Evolutionary conservation across 2,113 vertebrate genomes (phyloP).

Genomic region (Pangasianodon gigas): DNA sequence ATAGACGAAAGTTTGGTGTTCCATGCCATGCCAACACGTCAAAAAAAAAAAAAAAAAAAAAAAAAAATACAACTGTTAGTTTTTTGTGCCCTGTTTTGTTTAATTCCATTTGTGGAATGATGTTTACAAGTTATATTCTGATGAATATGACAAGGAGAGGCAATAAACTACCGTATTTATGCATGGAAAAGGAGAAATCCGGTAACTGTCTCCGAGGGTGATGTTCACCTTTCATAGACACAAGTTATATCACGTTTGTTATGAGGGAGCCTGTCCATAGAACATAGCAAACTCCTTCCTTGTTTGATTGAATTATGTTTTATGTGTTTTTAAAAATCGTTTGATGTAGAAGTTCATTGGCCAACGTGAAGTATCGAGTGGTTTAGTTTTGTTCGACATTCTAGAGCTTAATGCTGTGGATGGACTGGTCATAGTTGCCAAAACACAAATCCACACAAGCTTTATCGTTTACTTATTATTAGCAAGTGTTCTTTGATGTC

Average conservation of each 20-base stretch:
- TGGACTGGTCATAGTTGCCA: conserved; percentile 76
- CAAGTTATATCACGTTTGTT: conserved; percentile 18
- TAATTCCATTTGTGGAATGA: conserved; percentile 63
- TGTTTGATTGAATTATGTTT: conserved; percentile 34
- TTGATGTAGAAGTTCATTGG: conserved; percentile 30
- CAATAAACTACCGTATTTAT: conserved; percentile 76
- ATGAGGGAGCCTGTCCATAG: conserved; percentile 27
- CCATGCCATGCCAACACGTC: background rate
- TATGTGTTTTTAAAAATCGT: conserved; percentile 32
- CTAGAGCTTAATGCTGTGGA: conserved; percentile 68
- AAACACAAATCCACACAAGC: conserved; percentile 82
- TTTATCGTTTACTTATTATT: conserved; percentile 87
- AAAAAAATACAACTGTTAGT: background rate
- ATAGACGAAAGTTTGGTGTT: conserved; percentile 19
- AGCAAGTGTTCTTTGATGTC: conserved; percentile 81
- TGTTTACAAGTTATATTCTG: conserved; percentile 69
- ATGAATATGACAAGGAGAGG: conserved; percentile 73
- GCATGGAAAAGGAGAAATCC: conserved; percentile 73
- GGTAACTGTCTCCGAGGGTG: conserved; percentile 36
- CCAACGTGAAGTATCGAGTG: conserved; percentile 32
- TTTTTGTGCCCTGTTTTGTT: conserved; percentile 61
- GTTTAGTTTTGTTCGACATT: conserved; percentile 62
- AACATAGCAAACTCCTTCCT: conserved; percentile 38
- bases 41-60: background rate
- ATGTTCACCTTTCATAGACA: conserved; percentile 46